A percentile compares a stretch with the other conserved stretches of the same genome.
These are phyloP conservation scores for Congeria kusceri DNA, from an alignment of 2,888 invertebrate species.

Conservation along the genomic window DNA sequence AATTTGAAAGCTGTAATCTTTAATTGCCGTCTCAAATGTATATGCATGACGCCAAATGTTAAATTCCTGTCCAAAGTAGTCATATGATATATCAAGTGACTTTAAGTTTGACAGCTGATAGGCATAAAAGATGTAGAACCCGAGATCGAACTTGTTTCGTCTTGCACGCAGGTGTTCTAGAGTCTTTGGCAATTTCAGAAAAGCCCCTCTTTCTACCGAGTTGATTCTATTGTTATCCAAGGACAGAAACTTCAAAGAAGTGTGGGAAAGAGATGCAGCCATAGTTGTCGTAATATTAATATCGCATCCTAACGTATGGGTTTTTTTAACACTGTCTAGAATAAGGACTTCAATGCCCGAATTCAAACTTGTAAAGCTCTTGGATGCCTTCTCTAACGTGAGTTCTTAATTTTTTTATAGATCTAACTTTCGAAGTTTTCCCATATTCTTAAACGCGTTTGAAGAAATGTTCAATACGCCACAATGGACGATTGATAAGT, in stretches of 20 bases:
- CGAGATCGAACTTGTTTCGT: conserved; percentile 31
- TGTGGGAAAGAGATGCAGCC: background rate
- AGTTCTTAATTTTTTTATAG: conserved; percentile 29
- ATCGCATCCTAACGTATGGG: background rate
- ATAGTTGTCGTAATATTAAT: conserved; percentile 4
- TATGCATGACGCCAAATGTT: background rate
- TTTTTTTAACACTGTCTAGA: background rate
- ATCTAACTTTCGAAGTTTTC: conserved; percentile 28
- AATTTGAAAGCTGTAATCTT: too few relatives aligned
- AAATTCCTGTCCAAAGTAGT: conserved; percentile 17
- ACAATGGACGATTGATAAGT: conserved; percentile 26
- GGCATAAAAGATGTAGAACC: conserved; percentile 25
- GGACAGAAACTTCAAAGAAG: conserved; percentile 23
- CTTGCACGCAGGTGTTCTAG: conserved; percentile 7
- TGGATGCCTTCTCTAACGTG: too few relatives aligned
- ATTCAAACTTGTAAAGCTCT: conserved; percentile 9
- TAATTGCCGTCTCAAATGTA: too few relatives aligned
- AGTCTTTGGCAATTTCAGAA: conserved; percentile 17
- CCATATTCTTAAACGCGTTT: conserved; percentile 18
- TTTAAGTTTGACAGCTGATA: conserved; percentile 17
- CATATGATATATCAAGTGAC: conserved; percentile 26
- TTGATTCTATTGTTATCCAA: conserved; percentile 27
- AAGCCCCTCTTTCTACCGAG: background rate
- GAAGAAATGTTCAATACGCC: conserved; percentile 7
- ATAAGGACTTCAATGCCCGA: background rate